A percentile compares a stretch with the other conserved stretches of the same genome.
Evolutionary conservation across 2,888 invertebrate species (phyloP).

Genomic region (Drosophila silvestris): DNA sequence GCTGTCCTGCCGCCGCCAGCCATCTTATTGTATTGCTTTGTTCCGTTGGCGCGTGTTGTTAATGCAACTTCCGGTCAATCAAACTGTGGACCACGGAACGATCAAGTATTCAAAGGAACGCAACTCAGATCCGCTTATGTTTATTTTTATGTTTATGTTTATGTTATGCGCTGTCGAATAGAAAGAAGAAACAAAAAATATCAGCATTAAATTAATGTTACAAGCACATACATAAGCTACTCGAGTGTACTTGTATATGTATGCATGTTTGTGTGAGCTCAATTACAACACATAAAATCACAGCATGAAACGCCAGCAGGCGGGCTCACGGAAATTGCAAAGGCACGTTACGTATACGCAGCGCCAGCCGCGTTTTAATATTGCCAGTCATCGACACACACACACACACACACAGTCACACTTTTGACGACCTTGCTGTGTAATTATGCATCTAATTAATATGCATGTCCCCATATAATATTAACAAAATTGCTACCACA

Average conservation of each 20-base stretch:
- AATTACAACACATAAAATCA: constrained; percentile 57
- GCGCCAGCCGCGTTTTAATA: constrained; percentile 58
- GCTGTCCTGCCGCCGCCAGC: constrained; percentile 91
- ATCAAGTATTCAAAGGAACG: constrained; percentile 39
- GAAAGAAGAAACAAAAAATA: constrained; percentile 8
- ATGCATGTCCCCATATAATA: constrained; percentile 69
- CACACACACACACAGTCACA: constrained; percentile 22
- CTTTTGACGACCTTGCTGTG: constrained; percentile 40
- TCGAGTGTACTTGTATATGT: constrained; percentile 1
- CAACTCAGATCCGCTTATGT: constrained; percentile 30
- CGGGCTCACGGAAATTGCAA: constrained; percentile 8
- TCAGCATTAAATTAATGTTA: constrained; percentile 6
- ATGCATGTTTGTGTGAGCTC: constrained; percentile 24
- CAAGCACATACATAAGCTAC: constrained; percentile 8
- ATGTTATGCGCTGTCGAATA: constrained; percentile 18
- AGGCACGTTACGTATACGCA: constrained; percentile 67
- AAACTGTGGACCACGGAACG: constrained; percentile 26
- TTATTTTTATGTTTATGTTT: constrained; percentile 6
- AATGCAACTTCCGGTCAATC: constrained; percentile 45
- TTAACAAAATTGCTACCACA: constrained; percentile 72
- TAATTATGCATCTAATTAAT: constrained; percentile 79
- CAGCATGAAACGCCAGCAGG: constrained; percentile 17
- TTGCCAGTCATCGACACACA: constrained; percentile 21
- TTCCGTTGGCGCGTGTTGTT: constrained; percentile 36
- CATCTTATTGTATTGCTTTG: constrained; percentile 75